These are phyloP conservation scores for Lepisosteus osseus DNA, from an alignment of 2,113 vertebrate genomes.

Conservation along the genomic window DNA sequence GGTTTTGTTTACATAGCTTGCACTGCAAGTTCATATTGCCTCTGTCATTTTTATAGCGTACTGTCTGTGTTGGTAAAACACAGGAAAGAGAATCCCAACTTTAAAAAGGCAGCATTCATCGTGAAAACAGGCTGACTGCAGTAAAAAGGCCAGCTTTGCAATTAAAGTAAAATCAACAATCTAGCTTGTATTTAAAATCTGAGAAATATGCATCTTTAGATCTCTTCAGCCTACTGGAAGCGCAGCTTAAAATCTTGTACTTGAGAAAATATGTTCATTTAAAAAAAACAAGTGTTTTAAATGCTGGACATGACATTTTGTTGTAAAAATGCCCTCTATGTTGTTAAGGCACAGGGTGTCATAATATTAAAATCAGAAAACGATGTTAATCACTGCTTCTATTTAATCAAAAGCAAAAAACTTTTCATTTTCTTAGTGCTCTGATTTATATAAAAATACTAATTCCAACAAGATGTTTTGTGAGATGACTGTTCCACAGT, in stretches of 20 bases:
- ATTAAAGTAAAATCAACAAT: too few species aligned
- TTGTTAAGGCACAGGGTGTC: conserved; percentile 30
- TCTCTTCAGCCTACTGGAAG: neutral
- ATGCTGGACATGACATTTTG: conserved; percentile 63
- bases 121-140: too few species aligned
- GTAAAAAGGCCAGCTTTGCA: too few species aligned
- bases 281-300: conserved; percentile 30
- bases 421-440: too few species aligned
- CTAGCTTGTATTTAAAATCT: neutral
- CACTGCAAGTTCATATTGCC: neutral
- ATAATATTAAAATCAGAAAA: neutral
- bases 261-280: conserved; percentile 14
- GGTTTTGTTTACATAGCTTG: too few species aligned
- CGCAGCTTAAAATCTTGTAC: conserved; percentile 27
- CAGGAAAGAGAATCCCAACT: neutral
- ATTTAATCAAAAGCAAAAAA: too few species aligned
- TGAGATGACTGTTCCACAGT: too few species aligned
- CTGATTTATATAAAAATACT: too few species aligned
- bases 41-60: neutral
- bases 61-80: neutral
- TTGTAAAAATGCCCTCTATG: conserved; percentile 25
- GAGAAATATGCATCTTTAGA: neutral
- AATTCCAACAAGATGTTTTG: too few species aligned
- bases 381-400: too few species aligned
- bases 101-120: neutral